Evolutionary conservation across 1,140 invertebrate species (phyloP).

Genomic region (Dinoponera quadriceps): DNA sequence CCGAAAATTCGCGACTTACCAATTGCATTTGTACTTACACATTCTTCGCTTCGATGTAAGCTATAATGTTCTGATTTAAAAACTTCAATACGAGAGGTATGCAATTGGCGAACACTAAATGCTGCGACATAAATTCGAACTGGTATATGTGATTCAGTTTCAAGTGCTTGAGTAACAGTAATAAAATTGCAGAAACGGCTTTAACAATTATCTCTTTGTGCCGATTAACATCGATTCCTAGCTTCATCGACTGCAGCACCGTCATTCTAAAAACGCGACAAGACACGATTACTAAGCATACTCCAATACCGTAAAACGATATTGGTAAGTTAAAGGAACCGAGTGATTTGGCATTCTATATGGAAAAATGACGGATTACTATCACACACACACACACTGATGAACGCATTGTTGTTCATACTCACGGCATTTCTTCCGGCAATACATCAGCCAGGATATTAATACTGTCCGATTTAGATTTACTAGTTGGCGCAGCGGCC

Average conservation of each 20-base stretch:
- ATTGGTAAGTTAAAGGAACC: conserved; percentile 39
- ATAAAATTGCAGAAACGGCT: conserved; percentile 96
- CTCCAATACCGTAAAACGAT: conserved; percentile 16
- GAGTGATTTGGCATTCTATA: neutral
- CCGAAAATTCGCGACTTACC: neutral
- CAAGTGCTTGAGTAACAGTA: conserved; percentile 98
- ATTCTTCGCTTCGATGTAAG: conserved; percentile 98
- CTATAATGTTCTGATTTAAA: conserved; percentile 99
- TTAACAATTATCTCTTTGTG: conserved; percentile 99
- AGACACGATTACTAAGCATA: conserved; percentile 48
- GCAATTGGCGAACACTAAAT: conserved; percentile 99
- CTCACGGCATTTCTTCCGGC: conserved; percentile 97
- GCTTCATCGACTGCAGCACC: conserved; percentile 98
- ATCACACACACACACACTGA: too few species aligned
- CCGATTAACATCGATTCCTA: conserved; percentile 98
- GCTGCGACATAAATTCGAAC: conserved; percentile 99
- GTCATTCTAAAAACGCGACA: conserved; percentile 89
- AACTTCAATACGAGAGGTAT: conserved; percentile 99
- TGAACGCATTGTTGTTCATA: conserved; percentile 69
- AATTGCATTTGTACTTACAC: conserved; percentile 86
- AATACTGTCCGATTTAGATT: conserved; percentile 99
- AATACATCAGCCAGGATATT: conserved; percentile 99
- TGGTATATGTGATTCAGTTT: conserved; percentile 99
- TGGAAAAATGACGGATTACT: neutral
- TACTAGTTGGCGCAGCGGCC: conserved; percentile 98